Conservation (phyloP, 2,113 vertebrate genomes). For the Myotis davidii region DNA sequence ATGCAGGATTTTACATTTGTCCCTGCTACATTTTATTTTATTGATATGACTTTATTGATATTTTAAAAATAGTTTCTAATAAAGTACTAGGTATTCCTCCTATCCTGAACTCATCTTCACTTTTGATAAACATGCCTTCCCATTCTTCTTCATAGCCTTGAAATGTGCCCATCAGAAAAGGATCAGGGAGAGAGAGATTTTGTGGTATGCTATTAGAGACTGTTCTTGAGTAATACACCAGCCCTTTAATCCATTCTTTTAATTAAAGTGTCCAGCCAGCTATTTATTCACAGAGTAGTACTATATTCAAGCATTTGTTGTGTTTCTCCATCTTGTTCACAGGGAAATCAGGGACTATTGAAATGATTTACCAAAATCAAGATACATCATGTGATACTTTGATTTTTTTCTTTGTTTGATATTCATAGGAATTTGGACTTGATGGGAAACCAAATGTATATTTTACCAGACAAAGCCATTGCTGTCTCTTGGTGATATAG, state of each 20-base stretch:
- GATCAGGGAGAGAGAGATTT: not conserved
- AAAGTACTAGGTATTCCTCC: not conserved
- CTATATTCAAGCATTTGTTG: not conserved
- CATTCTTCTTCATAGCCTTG: not conserved
- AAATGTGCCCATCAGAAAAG: not conserved
- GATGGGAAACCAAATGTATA: not conserved
- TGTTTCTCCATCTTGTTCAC: conserved; percentile 6
- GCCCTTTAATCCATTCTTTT: not conserved
- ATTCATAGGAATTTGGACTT: not conserved
- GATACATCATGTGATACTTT: not conserved
- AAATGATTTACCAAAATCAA: conserved; percentile 12
- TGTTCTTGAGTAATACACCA: not conserved
- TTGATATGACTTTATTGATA: not conserved
- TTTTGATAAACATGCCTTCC: not conserved
- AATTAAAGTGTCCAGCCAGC: not conserved
- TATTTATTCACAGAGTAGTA: not conserved
- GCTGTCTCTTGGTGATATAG: not conserved
- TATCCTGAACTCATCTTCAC: not conserved
- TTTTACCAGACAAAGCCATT: not conserved
- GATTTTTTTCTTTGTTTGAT: conserved; percentile 7
- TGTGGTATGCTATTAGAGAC: not conserved
- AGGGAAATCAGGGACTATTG: not conserved
- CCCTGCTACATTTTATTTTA: not conserved
- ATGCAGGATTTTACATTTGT: conserved; percentile 25
- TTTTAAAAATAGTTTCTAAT: not conserved